Evolutionary conservation across 1,140 invertebrate species (phyloP), one percentile per base, ranked within the genome.

Genomic region (Pinna nobilis): DNA sequence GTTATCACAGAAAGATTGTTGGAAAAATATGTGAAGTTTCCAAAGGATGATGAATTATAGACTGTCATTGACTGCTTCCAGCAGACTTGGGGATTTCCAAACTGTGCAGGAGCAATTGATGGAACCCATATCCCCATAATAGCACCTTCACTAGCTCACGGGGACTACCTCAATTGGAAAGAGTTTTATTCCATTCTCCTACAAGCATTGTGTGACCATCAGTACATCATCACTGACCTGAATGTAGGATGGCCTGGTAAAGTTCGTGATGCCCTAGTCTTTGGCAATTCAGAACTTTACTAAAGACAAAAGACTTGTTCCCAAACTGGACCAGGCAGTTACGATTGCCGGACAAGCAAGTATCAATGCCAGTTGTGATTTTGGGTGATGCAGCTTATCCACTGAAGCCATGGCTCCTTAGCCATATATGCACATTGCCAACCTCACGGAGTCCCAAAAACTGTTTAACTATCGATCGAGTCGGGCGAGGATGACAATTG

Each of bases 401-500:
- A 30, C 44, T 67, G 18, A 25, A 51, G 20, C 44, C 65, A 23
- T 67, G 65, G 68, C 39, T 70, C 23, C 39, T 70, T 7, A 70
- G 23, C 68, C 33, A 63, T 70, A 47, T 64, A 28, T 20, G 15
- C 30, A 65, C 20, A 71, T 5, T 11, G 41, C 25, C 23, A 61
- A 53, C 13, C 30, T 37, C 15, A n/a, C n/a, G n/a, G n/a, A n/a
- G n/a, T n/a, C n/a, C n/a, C n/a, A n/a, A n/a, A 20, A 59, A 4
- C 39, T 15, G 2, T 9, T 23, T 13, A 35, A 71, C 28, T 32
- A 64, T n/a, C 41, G 44, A 4, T 65, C 50, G 39, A 71, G 60
- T 35, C 63, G 53, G n/a, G 55, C 49, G 23, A 66, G 71, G 35
- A 74, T 74, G 71, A 55, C 39, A 49, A 33, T 68, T 41, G 71